These are phyloP conservation scores for Patella depressa DNA, from an alignment of 2,888 invertebrate genomes.

Conservation along the genomic window DNA sequence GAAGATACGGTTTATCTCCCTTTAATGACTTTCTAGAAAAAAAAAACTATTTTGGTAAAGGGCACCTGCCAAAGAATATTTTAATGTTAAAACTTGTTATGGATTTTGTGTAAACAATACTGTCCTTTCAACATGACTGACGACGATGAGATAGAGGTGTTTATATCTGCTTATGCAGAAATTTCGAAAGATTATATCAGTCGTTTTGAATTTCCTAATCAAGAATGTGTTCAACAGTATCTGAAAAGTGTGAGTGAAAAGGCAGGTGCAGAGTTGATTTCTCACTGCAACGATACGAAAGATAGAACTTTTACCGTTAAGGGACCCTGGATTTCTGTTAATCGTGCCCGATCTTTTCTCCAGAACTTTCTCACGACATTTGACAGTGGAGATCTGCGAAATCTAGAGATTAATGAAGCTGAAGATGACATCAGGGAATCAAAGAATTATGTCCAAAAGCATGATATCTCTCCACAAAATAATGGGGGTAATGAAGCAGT, in stretches of 20 bases:
- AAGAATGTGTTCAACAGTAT: conserved; percentile 26
- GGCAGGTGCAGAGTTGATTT: conserved; percentile 25
- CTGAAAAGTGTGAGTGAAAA: conserved; percentile 25
- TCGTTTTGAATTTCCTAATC: conserved; percentile 25
- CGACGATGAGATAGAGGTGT: conserved; percentile 23
- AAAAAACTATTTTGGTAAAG: too few relatives aligned
- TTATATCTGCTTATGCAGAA: conserved; percentile 34
- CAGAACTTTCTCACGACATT: conserved; percentile 21
- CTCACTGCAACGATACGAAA: background rate
- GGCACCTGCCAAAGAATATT: too few relatives aligned
- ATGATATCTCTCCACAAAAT: conserved; percentile 12
- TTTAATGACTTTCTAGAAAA: too few relatives aligned
- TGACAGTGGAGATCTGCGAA: background rate
- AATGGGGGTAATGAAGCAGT: conserved; percentile 7
- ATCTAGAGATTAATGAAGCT: background rate
- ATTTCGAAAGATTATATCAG: conserved; percentile 34
- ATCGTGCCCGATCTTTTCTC: conserved; percentile 24
- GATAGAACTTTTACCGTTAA: conserved; percentile 25
- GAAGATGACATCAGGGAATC: conserved; percentile 16
- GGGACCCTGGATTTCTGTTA: conserved; percentile 31
- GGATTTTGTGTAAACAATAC: too few relatives aligned
- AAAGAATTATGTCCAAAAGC: conserved; percentile 14
- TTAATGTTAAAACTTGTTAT: too few relatives aligned
- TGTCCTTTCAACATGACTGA: too few relatives aligned
- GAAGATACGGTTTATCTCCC: too few relatives aligned